These are phyloP conservation scores for Lordiphosa andalusiaca DNA, from an alignment of 2,888 invertebrate species.

Conservation along the genomic window DNA sequence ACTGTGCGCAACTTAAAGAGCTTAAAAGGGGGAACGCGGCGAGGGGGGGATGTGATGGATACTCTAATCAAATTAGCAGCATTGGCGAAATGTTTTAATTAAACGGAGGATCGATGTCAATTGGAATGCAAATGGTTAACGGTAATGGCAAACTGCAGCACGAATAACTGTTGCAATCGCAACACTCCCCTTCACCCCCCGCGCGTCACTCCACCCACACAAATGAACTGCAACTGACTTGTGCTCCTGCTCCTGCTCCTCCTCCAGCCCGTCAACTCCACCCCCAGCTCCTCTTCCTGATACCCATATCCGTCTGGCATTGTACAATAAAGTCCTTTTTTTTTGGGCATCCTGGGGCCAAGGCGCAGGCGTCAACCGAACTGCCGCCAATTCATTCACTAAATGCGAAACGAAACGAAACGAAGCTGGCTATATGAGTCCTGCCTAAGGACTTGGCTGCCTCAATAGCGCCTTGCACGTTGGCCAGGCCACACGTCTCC, in stretches of 20 bases:
- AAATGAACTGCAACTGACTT: conserved; percentile 55
- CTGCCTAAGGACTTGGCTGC: conserved; percentile 26
- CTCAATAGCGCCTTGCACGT: conserved; percentile 60
- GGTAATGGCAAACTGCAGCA: conserved; percentile 15
- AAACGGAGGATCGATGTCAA: conserved; percentile 17
- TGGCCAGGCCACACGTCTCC: conserved; percentile 51
- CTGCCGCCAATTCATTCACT: conserved; percentile 8
- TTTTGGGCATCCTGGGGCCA: not conserved
- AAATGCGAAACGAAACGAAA: conserved; percentile 10
- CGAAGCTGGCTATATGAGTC: conserved; percentile 38
- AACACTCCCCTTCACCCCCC: conserved; percentile 25
- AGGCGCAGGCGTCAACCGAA: conserved; percentile 48
- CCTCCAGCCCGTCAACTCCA: not conserved
- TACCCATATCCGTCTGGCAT: conserved; percentile 1
- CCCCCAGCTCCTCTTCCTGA: too few species aligned
- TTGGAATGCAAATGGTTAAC: conserved; percentile 22
- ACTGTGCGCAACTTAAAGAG: too few species aligned
- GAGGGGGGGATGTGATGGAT: not conserved
- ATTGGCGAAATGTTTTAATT: conserved; percentile 38
- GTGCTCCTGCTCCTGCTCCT: conserved; percentile 9
- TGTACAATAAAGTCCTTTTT: not conserved
- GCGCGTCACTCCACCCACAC: too few species aligned
- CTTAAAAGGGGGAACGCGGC: not conserved
- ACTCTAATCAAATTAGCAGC: conserved; percentile 29
- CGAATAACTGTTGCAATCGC: conserved; percentile 10